Evolutionary conservation across 2,888 invertebrate species (phyloP).

Genomic region (Cacoxenus indagator): DNA sequence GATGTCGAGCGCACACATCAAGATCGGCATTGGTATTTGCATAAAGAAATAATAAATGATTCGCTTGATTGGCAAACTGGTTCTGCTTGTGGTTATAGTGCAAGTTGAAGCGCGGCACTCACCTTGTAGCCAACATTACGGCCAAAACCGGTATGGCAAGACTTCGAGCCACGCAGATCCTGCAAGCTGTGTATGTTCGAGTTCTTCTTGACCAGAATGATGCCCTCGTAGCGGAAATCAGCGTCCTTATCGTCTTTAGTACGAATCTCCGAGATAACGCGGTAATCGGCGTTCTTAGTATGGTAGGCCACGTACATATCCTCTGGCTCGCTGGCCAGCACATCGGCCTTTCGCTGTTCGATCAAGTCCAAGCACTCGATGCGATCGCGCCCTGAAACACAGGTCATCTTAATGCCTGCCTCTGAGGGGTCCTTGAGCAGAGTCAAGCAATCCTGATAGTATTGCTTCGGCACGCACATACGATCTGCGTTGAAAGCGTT

Average conservation of each 20-base stretch:
- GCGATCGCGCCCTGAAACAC: conserved; percentile 81
- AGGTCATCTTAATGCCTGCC: conserved; percentile 75
- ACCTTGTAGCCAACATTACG: conserved; percentile 90
- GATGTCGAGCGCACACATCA: too few relatives aligned
- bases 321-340: conserved; percentile 87
- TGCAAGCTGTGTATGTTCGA: conserved; percentile 78
- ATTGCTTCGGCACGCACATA: conserved; percentile 81
- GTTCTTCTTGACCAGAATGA: conserved; percentile 84
- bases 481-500: conserved; percentile 73
- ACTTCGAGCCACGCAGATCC: conserved; percentile 81
- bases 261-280: conserved; percentile 82
- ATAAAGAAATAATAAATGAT: not conserved
- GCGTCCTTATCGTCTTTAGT: conserved; percentile 83
- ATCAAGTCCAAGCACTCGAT: conserved; percentile 80
- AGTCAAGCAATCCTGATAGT: conserved; percentile 76
- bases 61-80: not conserved
- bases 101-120: not conserved
- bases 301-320: conserved; percentile 88
- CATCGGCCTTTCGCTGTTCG: conserved; percentile 83
- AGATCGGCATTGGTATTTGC: not conserved
- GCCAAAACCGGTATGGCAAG: conserved; percentile 90
- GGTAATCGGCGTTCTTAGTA: conserved; percentile 80
- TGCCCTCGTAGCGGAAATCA: conserved; percentile 85
- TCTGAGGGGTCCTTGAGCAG: conserved; percentile 69
- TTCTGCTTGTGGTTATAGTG: not conserved